Evolutionary conservation across 2,888 invertebrate species (phyloP), one percentile per base, ranked within the genome.

Genomic region (Agonopterix heracliana): DNA sequence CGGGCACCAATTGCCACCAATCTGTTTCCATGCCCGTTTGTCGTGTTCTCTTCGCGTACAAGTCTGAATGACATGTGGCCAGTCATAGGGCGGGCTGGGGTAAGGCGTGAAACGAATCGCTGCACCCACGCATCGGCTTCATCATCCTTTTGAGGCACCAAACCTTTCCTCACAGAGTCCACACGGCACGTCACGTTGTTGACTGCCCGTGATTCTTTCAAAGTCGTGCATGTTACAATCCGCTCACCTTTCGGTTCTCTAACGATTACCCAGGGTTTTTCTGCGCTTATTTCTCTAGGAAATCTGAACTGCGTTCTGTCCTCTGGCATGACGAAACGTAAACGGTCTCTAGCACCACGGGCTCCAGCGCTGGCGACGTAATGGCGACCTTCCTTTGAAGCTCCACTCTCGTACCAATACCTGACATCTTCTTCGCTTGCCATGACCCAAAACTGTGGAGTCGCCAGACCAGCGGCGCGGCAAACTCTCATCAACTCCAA

Each of bases 61-160:
- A 96, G 90, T 55, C 94, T 89, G 69, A 96, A 95, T 61, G 94
- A 94, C 10, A 95, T 85, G 68, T 95, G 95, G 0, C 95, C 95
- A 45, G 92, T 94, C 72, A 95, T 91, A 7, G 92, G 91, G 42
- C 92, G 85, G 48, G 91, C 89, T 49, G 92, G 90, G 35, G 91
- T 89, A 41, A 94, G 80, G 63, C 91, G 91, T 35, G 89, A 81
- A 65, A 94, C 93, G 74, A 95, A 94, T 56, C 91, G 88, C 54
- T 92, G 90, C 60, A 96, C 83, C 95, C 95, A 94, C 13, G 89
- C 85, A 61, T 92, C 91, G 46, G 95, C 90, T 60, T 94, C 92
- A 49, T 90, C 90, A 54, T 92, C 89, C 57, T 91, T 90, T 57
- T 92, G 91, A 0, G 94, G 93, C 47, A 94, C 90, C 44, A 95